Evolutionary conservation across 1,140 invertebrate species (phyloP).

Genomic region (Ostrea denselamellosa): DNA sequence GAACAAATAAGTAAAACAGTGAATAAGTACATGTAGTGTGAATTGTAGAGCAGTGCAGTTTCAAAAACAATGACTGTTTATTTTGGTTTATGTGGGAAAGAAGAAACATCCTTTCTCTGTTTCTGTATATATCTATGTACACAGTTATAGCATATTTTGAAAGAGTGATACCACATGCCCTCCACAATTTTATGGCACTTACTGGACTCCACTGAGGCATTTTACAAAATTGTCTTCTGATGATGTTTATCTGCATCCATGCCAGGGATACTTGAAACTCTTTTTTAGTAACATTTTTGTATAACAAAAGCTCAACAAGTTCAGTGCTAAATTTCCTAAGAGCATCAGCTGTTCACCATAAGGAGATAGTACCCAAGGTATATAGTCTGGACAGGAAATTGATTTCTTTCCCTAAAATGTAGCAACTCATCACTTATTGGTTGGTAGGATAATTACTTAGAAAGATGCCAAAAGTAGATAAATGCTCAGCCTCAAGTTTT

Average conservation of each 20-base stretch:
- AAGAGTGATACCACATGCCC: neutral
- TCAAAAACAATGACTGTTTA: too few relatives aligned
- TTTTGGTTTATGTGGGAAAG: too few relatives aligned
- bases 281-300: neutral
- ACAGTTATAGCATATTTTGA: neutral
- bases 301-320: neutral
- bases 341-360: neutral
- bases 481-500: neutral
- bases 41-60: too few relatives aligned
- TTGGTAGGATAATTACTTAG: neutral
- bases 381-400: neutral
- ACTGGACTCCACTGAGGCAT: neutral
- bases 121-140: too few relatives aligned
- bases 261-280: neutral
- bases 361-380: neutral
- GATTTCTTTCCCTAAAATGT: neutral
- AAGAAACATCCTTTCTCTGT: too few relatives aligned
- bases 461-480: slow-evolving; percentile 36
- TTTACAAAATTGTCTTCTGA: slow-evolving; percentile 17
- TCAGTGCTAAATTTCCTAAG: neutral
- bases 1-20: too few relatives aligned
- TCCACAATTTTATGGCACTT: neutral
- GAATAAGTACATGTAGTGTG: too few relatives aligned
- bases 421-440: neutral
- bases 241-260: slow-evolving; percentile 6